Percentiles rank a stretch among this genome's conserved stretches.
phyloP scores from a whole-genome alignment of 2,888 invertebrate genomes.

The Lasioglossum lativentre region DNA sequence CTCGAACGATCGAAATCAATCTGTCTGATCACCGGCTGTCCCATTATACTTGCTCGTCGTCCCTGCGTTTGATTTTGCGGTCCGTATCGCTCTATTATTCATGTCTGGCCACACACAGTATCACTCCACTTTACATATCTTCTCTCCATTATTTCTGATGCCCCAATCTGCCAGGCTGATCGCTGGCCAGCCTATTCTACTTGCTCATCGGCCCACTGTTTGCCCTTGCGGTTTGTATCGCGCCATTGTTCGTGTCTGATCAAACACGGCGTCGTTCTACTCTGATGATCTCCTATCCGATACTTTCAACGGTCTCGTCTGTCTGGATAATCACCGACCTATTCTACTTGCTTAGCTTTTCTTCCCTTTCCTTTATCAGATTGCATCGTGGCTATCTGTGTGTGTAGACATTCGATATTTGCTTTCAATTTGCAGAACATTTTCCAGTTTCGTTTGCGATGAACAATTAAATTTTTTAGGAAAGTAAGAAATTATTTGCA shows the following conservation, averaged over 20 bases:
- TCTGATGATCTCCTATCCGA: neutral
- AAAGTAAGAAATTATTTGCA: neutral
- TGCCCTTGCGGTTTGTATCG: neutral
- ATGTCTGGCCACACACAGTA: neutral
- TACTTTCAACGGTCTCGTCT: neutral
- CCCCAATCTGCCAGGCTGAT: neutral
- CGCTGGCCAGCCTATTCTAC: neutral
- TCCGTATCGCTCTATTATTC: neutral
- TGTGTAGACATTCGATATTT: neutral
- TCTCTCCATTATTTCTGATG: neutral
- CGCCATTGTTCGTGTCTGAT: neutral
- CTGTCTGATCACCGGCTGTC: neutral
- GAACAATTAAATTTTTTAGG: neutral
- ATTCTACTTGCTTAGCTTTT: neutral
- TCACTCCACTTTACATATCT: constrained; percentile 13
- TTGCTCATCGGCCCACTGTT: neutral
- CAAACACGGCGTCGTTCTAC: neutral
- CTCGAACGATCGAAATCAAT: neutral
- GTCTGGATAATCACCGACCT: neutral
- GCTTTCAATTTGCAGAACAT: neutral
- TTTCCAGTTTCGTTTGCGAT: neutral
- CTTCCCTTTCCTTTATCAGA: neutral
- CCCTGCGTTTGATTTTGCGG: neutral
- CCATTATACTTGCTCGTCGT: neutral
- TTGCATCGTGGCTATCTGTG: neutral